phyloP scores from a whole-genome alignment of 2,113 vertebrate genomes.

The Alaudala cheleensis region DNA sequence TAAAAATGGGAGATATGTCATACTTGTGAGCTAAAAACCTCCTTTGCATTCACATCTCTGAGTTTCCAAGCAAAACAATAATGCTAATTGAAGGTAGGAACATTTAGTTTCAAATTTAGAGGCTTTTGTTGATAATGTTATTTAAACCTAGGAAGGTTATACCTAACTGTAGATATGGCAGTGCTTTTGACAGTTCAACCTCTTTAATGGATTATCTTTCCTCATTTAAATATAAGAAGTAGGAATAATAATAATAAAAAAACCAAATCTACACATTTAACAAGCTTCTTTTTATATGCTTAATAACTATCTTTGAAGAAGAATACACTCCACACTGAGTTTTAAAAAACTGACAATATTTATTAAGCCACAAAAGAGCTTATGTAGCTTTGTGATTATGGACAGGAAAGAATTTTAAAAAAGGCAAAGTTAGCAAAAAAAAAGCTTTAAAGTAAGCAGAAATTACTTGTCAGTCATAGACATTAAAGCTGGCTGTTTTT shows the following conservation, averaged over 20 bases:
- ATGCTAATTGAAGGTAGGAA: slow-evolving; percentile 15
- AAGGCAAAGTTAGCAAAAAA: slow-evolving; percentile 64
- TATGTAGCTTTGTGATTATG: slow-evolving; percentile 68
- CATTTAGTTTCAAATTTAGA: slow-evolving; percentile 32
- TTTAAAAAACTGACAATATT: slow-evolving; percentile 70
- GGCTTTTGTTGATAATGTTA: slow-evolving; percentile 40
- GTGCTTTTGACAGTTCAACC: slow-evolving; percentile 49
- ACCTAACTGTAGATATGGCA: slow-evolving; percentile 59
- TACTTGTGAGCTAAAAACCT: not conserved
- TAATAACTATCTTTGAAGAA: slow-evolving; percentile 63
- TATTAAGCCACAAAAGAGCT: slow-evolving; percentile 72
- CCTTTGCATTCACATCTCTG: not conserved
- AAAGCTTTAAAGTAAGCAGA: slow-evolving; percentile 73
- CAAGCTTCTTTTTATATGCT: slow-evolving; percentile 8
- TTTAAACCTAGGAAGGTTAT: slow-evolving; percentile 49
- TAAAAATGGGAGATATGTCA: not conserved
- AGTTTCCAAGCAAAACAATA: not conserved
- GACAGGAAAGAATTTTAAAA: slow-evolving; percentile 66
- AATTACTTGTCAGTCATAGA: slow-evolving; percentile 71
- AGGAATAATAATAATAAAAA: slow-evolving; percentile 55
- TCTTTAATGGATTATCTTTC: slow-evolving; percentile 62
- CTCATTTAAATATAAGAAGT: slow-evolving; percentile 47
- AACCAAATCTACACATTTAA: slow-evolving; percentile 42
- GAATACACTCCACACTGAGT: not conserved
- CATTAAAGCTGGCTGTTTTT: slow-evolving; percentile 75